phyloP scores from a whole-genome alignment of 2,113 vertebrate species.

The Haemorhous mexicanus region DNA sequence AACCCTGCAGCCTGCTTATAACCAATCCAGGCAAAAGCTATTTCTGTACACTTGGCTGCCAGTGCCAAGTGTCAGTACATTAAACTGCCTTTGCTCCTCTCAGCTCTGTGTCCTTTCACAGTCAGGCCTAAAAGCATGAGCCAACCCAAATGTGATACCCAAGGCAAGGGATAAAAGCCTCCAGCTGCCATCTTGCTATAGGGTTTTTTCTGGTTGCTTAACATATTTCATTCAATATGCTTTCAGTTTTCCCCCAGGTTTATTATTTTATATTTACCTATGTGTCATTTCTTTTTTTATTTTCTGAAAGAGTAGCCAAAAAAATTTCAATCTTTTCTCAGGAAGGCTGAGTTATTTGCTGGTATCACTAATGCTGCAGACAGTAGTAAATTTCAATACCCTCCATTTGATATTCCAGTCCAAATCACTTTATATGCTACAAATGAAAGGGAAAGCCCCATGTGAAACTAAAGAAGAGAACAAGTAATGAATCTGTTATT shows the following conservation, averaged over 20 bases:
- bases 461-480: background rate
- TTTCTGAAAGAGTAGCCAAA: background rate
- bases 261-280: background rate
- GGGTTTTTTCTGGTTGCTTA: background rate
- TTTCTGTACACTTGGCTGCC: background rate
- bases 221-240: background rate
- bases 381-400: constrained; percentile 1
- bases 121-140: background rate
- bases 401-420: background rate
- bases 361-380: background rate
- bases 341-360: background rate
- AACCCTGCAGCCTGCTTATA: background rate
- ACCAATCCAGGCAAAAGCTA: constrained; percentile 38
- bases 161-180: background rate
- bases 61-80: background rate
- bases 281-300: background rate
- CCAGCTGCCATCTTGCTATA: background rate
- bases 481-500: background rate
- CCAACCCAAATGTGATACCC: background rate
- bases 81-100: background rate
- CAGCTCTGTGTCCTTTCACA: background rate
- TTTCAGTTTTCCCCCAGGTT: background rate
- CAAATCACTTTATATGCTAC: background rate
- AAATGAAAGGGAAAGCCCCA: background rate
- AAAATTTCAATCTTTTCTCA: background rate